Conservation (phyloP, 37 sponge, comb jelly and placozoan species). For the Haliclona indistincta region DNA sequence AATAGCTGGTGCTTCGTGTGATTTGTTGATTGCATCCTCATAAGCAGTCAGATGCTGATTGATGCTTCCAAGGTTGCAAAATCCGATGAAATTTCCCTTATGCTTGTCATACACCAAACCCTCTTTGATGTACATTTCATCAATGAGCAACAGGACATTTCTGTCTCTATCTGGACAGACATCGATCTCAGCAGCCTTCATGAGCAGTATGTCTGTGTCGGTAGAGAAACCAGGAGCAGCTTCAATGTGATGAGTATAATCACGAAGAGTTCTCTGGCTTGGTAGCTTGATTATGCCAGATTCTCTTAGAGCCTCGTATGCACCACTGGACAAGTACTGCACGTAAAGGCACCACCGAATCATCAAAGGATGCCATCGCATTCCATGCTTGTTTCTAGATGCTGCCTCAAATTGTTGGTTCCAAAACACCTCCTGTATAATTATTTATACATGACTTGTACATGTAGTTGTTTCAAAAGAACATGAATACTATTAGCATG, state of each 20-base stretch:
- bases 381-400: conserved; percentile 12
- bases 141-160: conserved; percentile 13
- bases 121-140: conserved; percentile 24
- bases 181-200: conserved; percentile 5
- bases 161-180: conserved; percentile 13
- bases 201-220: conserved; percentile 25
- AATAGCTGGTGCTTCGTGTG: too few relatives aligned
- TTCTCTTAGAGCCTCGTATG: conserved; percentile 36
- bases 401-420: conserved; percentile 45
- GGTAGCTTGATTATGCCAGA: conserved; percentile 33
- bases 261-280: conserved; percentile 44
- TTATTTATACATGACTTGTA: too few relatives aligned
- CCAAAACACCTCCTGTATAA: conserved; percentile 36
- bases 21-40: too few relatives aligned
- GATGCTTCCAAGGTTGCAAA: neutral
- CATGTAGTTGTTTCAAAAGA: too few relatives aligned
- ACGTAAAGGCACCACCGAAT: conserved; percentile 40
- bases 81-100: conserved; percentile 2
- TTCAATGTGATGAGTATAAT: conserved; percentile 37
- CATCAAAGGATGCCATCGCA: conserved; percentile 57
- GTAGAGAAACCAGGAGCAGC: conserved; percentile 32
- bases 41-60: conserved; percentile 5
- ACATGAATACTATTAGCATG: too few relatives aligned
- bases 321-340: conserved; percentile 15
- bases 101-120: conserved; percentile 33